phyloP scores from a whole-genome alignment of 1,140 invertebrate species.

The Leptinotarsa defecta region DNA sequence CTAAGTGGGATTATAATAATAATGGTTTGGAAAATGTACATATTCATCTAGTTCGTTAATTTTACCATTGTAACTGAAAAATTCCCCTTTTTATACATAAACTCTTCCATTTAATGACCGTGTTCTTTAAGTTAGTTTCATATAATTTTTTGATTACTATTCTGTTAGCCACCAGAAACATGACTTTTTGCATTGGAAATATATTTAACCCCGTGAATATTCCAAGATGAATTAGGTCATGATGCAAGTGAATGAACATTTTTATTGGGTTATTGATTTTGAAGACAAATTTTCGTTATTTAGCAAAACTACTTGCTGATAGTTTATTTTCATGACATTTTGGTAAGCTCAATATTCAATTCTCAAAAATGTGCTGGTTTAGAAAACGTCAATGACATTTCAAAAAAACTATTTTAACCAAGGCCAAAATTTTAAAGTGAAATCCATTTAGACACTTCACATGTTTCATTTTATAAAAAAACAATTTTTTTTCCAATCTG shows the following conservation, averaged over 20 bases:
- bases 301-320: too few species aligned
- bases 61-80: constrained; percentile 26
- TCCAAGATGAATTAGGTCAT: too few species aligned
- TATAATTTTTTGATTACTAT: neutral
- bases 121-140: neutral
- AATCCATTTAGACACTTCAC: too few species aligned
- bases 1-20: constrained; percentile 1
- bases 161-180: neutral
- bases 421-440: neutral
- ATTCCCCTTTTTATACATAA: neutral
- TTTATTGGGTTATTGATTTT: too few species aligned
- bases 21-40: constrained; percentile 20
- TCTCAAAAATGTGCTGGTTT: neutral
- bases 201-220: neutral
- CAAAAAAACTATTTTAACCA: neutral
- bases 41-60: constrained; percentile 21
- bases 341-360: too few species aligned
- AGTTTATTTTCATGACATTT: too few species aligned
- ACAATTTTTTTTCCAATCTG: too few species aligned
- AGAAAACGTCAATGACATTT: too few species aligned
- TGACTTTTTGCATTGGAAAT: neutral
- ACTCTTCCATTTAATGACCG: neutral
- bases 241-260: too few species aligned
- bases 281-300: too few species aligned
- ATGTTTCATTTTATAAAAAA: too few species aligned